Evolutionary conservation across 2,797 vertebrate species (phyloP).

Genomic region (Cuculus canorus): DNA sequence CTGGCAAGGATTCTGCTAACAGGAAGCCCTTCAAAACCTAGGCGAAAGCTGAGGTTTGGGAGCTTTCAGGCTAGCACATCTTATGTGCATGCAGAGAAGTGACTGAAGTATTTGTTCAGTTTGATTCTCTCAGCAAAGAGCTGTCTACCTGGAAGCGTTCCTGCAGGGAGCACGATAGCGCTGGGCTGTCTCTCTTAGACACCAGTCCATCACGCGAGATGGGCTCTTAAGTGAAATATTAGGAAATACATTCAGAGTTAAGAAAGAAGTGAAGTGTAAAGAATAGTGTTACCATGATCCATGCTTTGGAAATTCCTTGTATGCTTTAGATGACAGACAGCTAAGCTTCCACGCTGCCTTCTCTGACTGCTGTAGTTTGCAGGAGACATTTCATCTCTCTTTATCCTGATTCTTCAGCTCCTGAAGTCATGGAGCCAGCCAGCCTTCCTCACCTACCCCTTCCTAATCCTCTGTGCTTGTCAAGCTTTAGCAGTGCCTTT

Average conservation of each 20-base stretch:
- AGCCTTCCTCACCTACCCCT: background rate
- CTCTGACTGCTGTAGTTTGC: background rate
- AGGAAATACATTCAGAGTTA: background rate
- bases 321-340: background rate
- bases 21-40: background rate
- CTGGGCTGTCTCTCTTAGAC: background rate
- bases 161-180: background rate
- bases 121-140: background rate
- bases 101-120: background rate
- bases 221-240: background rate
- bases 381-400: background rate
- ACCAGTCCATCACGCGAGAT: rapidly evolving
- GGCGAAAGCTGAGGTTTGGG: background rate
- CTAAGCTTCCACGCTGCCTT: background rate
- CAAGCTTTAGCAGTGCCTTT: background rate
- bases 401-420: background rate
- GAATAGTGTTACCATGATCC: background rate
- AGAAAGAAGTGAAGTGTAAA: background rate
- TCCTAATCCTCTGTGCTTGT: background rate
- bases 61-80: rapidly evolving
- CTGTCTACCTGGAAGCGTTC: background rate
- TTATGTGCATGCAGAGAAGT: background rate
- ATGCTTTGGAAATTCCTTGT: background rate
- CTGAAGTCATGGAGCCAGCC: background rate
- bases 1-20: background rate